A percentile compares a stretch with the other conserved stretches of the same genome.
Evolutionary conservation across 2,797 vertebrate species (phyloP).

Genomic region (Gymnoscopelus braueri): DNA sequence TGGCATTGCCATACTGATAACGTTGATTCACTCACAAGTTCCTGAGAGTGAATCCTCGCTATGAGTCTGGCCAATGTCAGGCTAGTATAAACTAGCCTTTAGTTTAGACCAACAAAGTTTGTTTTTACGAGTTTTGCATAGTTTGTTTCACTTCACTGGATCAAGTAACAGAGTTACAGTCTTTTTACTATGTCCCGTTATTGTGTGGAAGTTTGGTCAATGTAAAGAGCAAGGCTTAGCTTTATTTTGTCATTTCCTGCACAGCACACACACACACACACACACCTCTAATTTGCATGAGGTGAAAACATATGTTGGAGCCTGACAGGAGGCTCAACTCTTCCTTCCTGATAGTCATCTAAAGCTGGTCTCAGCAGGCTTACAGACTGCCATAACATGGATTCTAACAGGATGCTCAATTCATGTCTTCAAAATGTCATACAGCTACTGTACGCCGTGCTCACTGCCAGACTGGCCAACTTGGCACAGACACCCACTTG

Average conservation of each 20-base stretch:
- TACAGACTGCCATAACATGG: slow-evolving; percentile 1
- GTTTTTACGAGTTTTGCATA: not conserved
- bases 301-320: too few species aligned
- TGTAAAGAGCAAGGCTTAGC: not conserved
- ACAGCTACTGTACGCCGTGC: slow-evolving; percentile 1
- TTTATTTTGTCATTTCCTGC: not conserved
- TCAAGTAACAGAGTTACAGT: not conserved
- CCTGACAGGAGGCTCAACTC: not conserved
- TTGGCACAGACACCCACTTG: slow-evolving; percentile 35
- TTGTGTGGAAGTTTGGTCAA: not conserved
- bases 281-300: too few species aligned
- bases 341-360: not conserved
- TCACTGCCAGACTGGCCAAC: slow-evolving; percentile 3
- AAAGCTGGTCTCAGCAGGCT: not conserved
- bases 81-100: too few species aligned
- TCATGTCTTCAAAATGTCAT: slow-evolving; percentile 28
- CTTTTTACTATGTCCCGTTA: not conserved
- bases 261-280: too few species aligned
- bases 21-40: too few species aligned
- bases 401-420: slow-evolving; percentile 26
- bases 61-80: too few species aligned
- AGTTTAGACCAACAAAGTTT: not conserved
- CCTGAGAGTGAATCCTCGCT: too few species aligned
- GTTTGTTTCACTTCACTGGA: not conserved
- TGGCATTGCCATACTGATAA: too few species aligned